phyloP scores from a whole-genome alignment of 2,888 invertebrate genomes.

The Copidosoma aretas region DNA sequence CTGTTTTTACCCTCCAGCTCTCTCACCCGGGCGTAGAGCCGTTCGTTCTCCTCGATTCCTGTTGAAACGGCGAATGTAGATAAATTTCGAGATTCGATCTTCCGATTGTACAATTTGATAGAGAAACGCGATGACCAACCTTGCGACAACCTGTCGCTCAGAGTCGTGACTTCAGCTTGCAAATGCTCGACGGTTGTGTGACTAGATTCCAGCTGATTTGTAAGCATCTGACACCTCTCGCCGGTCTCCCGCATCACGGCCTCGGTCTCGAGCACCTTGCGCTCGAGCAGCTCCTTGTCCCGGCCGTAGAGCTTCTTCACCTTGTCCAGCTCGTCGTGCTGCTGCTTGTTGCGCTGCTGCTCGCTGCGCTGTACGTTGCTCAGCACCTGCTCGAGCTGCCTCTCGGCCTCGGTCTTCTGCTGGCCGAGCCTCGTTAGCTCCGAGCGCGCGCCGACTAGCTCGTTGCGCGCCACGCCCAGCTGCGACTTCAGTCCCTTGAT shows the following conservation, averaged over 20 bases:
- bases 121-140: conserved; percentile 52
- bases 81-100: neutral
- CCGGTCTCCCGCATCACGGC: conserved; percentile 73
- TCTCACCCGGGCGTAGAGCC: conserved; percentile 73
- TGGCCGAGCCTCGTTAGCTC: conserved; percentile 77
- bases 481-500: conserved; percentile 76
- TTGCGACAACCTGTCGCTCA: conserved; percentile 72
- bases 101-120: too few species aligned
- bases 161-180: conserved; percentile 72
- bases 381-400: conserved; percentile 79
- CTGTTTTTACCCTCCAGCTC: conserved; percentile 72
- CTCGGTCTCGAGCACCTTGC: conserved; percentile 73
- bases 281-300: conserved; percentile 74
- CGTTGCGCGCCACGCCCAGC: conserved; percentile 69
- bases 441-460: conserved; percentile 73
- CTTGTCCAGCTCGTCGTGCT: conserved; percentile 71
- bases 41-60: conserved; percentile 79
- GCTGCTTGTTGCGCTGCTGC: conserved; percentile 76
- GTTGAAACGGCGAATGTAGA: conserved; percentile 1
- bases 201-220: conserved; percentile 72
- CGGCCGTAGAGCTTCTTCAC: conserved; percentile 69
- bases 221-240: conserved; percentile 71
- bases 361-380: conserved; percentile 79
- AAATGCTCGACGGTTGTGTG: conserved; percentile 72
- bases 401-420: conserved; percentile 76